Evolutionary conservation across 2,797 vertebrate genomes (phyloP), one percentile per base, ranked within the genome.

Genomic region (Salarias fasciatus): DNA sequence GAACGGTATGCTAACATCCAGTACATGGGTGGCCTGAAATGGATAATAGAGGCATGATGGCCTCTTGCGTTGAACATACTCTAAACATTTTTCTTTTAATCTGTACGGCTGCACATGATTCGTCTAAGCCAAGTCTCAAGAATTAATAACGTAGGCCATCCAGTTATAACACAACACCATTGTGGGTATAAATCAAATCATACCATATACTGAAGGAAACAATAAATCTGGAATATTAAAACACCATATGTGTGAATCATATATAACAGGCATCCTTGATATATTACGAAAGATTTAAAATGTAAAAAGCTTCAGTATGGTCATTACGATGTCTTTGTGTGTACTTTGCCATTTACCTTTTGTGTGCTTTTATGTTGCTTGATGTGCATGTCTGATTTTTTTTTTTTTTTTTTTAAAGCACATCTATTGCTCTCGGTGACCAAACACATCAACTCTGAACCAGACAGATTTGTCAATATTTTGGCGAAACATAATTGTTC

Each of bases 381-480:
- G n/a, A 11, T 28, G 2, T 24, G 18, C 8, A 43, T 5, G 56
- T 5, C n/a, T 55, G 24, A 53, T 15, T 31, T 64, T 69, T 29
- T 29, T 15, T 33, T 72, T 31, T 68, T 43, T 15, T 28, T 13
- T 64, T 31, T 63, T 3, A 4, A 71, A 37, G 44, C 8, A 12
- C 3, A 3, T 33, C 18, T 12, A 51, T 13, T 67, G 58, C 42
- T 61, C 51, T 63, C 48, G 69, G 41, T 59, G n/a, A n/a, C n/a
- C 18, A n/a, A 44, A 13, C 1, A 42, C 8, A 6, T 62, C 61
- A 57, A 28, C 29, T 33, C 18, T 29, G 24, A 31, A 18, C 18
- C 18, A 24, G 18, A 3, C 18, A 24, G 18, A 24, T 24, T 18
- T 24, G 18, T 18, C 18, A 24, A 24, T 24, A 24, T 24, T 24